Conservation (phyloP, 2,888 invertebrate species). For the Drosophila colorata region DNA sequence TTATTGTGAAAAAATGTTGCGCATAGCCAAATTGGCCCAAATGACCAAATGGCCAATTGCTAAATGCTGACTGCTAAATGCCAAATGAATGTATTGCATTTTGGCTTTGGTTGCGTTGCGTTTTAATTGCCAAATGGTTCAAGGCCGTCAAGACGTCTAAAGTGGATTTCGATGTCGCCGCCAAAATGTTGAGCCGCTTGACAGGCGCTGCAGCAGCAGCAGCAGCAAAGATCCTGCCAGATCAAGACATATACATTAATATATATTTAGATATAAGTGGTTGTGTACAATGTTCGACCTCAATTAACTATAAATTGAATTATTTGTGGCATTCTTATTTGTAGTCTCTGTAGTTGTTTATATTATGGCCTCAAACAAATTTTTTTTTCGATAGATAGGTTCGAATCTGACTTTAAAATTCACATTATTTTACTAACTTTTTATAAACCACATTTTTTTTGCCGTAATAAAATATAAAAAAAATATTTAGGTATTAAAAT, state of each 20-base stretch:
- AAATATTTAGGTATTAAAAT: no score
- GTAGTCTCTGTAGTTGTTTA: no score
- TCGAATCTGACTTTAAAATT: no score
- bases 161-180: conserved; percentile 72
- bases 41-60: conserved; percentile 23
- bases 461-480: no score
- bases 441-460: no score
- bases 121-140: conserved; percentile 79
- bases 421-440: no score
- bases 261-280: conserved; percentile 5
- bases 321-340: no score
- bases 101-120: conserved; percentile 42
- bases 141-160: conserved; percentile 61
- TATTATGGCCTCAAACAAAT: no score
- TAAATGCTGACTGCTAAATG: conserved; percentile 20
- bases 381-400: no score
- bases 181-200: conserved; percentile 48
- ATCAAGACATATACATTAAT: conserved; percentile 16
- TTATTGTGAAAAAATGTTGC: conserved; percentile 28
- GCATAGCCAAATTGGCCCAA: conserved; percentile 11
- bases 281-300: conserved; percentile 31
- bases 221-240: conserved; percentile 41
- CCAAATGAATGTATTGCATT: conserved; percentile 29
- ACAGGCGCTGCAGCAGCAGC: conserved; percentile 24
- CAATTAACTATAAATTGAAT: conserved; percentile 10